Evolutionary conservation across 35 echinoderm and acorn worm genomes (phyloP), one percentile per base, ranked within the genome.

Genomic region (Hemicentrotus pulcherrimus): DNA sequence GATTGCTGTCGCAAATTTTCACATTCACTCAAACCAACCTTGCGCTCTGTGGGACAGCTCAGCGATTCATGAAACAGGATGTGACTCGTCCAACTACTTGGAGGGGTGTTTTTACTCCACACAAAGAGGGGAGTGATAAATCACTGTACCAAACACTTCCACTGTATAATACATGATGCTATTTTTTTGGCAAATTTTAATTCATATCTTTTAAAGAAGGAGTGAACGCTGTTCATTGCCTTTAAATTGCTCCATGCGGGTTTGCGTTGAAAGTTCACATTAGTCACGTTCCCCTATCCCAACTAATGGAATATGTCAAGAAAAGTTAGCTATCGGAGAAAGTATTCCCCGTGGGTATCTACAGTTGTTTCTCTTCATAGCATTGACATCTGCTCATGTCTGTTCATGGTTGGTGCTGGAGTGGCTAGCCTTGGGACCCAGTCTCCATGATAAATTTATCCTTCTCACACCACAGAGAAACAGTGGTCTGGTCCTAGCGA

Each of bases 1-100:
- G 88, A 47, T 90, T 90, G 88, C 32, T 47, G 45, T 47, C 65
- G 32, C 45, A 93, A 93, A 32, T 93, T 58, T 93, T 93, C 46
- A 14, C 4, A 31, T 16, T 46, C 32, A 58, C 91, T 93, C 45
- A 47, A 31, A 30, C 48, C 91, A 93, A 93, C 91, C 91, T 93
- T 93, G 91, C 91, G 45, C 91, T 93, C 48, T n/a, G 91, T 93
- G 91, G 13, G 91, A 93, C 91, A 93, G 91, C 91, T 93, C 91
- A 93, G 91, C 91, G 91, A 93, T 93, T 93, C 91, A 93, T 93
- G 91, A 93, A 93, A 93, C 91, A 93, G 91, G 91, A 93, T 93
- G 91, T 93, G 91, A 93, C 91, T 93, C 45, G 45, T 93, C 91
- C 46, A 93, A 55, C 28, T 50, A 32, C 11, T 58, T 47, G 48